Conservation (phyloP, 1,140 invertebrate genomes). For the Ceratosolen fusciceps region DNA sequence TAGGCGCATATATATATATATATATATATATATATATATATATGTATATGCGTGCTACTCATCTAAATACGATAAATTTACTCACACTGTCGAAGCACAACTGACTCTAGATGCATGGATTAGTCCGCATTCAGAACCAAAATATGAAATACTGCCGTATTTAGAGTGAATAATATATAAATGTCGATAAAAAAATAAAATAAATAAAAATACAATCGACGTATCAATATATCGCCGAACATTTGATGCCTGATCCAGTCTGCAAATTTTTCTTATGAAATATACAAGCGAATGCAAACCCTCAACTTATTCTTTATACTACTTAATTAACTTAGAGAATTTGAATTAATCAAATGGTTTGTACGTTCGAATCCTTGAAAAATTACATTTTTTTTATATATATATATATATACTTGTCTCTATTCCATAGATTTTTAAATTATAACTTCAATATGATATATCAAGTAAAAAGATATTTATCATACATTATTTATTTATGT, state of each 20-base stretch:
- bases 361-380: no score
- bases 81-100: not conserved
- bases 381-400: no score
- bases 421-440: no score
- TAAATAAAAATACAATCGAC: no score
- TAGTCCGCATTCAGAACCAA: not conserved
- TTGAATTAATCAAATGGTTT: not conserved
- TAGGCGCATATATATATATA: no score
- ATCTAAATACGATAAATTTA: not conserved
- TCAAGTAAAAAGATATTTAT: no score
- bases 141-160: not conserved
- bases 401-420: no score
- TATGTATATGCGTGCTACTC: not conserved
- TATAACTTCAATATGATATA: no score
- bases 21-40: no score
- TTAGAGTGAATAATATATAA: not conserved
- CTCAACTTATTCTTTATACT: no score
- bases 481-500: no score
- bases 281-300: not conserved
- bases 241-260: not conserved
- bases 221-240: not conserved
- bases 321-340: not conserved
- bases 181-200: not conserved
- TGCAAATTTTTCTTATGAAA: not conserved
- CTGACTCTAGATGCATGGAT: not conserved